phyloP scores from a whole-genome alignment of 2,888 invertebrate species.

The Epirrhoe alternata region DNA sequence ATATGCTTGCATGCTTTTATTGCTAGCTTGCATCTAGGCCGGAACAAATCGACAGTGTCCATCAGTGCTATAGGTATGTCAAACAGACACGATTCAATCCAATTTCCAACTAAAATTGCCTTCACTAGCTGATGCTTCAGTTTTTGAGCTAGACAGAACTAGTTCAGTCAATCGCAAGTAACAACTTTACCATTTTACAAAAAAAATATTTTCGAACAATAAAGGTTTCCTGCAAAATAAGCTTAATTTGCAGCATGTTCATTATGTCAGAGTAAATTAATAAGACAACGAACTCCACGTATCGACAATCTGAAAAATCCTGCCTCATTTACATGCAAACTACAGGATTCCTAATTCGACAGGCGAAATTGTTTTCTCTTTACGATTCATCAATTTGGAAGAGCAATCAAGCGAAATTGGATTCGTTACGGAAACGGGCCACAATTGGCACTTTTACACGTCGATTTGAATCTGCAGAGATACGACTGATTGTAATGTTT shows the following conservation, averaged over 20 bases:
- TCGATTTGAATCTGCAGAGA: constrained; percentile 58
- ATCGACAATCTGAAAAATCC: constrained; percentile 17
- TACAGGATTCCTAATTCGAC: constrained; percentile 51
- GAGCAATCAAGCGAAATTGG: constrained; percentile 63
- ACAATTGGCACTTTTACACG: constrained; percentile 64
- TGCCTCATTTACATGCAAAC: constrained; percentile 27
- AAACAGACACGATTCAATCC: constrained; percentile 19
- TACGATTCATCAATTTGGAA: constrained; percentile 62
- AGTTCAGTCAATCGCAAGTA: background rate
- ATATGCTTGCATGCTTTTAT: constrained; percentile 49
- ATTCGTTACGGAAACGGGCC: constrained; percentile 61
- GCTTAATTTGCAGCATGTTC: background rate
- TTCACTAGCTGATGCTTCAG: constrained; percentile 4
- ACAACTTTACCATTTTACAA: background rate
- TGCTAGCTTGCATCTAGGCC: constrained; percentile 36
- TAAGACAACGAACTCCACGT: constrained; percentile 10
- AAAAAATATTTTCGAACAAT: background rate
- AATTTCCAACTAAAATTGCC: constrained; percentile 19
- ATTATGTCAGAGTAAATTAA: constrained; percentile 2
- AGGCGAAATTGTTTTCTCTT: constrained; percentile 62
- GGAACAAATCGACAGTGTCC: constrained; percentile 16
- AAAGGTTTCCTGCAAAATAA: background rate
- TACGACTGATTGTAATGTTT: constrained; percentile 53
- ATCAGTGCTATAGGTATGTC: constrained; percentile 21
- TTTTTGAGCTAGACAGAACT: constrained; percentile 3